phyloP scores from a whole-genome alignment of 2,113 vertebrate genomes.

The Trogon melanurus region DNA sequence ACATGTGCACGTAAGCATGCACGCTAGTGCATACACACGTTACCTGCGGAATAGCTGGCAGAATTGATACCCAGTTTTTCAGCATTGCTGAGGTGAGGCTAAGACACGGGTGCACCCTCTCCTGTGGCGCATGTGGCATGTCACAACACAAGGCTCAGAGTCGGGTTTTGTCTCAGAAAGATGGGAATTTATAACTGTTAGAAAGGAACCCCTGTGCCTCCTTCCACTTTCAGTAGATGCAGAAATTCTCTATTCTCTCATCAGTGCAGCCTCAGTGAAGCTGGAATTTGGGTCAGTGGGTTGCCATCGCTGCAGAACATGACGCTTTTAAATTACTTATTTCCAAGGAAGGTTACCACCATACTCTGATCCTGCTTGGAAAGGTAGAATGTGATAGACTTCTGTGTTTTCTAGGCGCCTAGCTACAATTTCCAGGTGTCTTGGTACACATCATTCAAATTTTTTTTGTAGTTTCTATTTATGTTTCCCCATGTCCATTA shows the following conservation, averaged over 20 bases:
- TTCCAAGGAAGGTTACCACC: not conserved
- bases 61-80: not conserved
- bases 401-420: not conserved
- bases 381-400: not conserved
- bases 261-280: not conserved
- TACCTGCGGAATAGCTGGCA: not conserved
- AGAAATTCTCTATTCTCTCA: not conserved
- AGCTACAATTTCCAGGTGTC: not conserved
- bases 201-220: not conserved
- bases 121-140: not conserved
- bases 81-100: not conserved
- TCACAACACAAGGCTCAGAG: not conserved
- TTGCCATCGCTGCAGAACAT: not conserved
- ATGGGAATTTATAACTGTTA: not conserved
- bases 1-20: not conserved
- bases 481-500: not conserved
- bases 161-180: not conserved
- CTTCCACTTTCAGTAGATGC: not conserved
- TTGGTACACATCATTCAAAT: not conserved
- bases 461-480: not conserved
- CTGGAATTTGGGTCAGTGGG: not conserved
- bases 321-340: not conserved
- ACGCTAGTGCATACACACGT: rapidly evolving
- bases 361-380: not conserved
- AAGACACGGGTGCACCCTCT: not conserved